phyloP scores from a whole-genome alignment of 2,797 vertebrate species.

The Bradypodion ventrale region DNA sequence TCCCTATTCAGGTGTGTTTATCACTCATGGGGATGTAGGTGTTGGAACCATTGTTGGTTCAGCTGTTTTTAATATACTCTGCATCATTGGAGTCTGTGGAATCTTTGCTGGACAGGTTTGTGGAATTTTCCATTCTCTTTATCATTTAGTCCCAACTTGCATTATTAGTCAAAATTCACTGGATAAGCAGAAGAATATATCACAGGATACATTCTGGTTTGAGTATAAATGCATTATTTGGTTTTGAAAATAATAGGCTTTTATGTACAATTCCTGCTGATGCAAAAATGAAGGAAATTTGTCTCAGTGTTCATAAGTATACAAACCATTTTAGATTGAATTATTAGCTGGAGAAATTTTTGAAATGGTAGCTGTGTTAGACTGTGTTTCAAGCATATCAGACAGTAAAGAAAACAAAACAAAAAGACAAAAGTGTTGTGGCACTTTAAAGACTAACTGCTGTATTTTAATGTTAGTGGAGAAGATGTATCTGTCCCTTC shows the following conservation, averaged over 20 bases:
- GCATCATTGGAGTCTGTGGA: constrained; percentile 96
- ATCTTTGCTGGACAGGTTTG: constrained; percentile 95
- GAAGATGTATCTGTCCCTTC: too few relatives aligned
- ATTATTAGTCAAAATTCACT: too few relatives aligned
- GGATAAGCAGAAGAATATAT: not conserved
- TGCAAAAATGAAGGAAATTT: not conserved
- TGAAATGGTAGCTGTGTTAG: too few relatives aligned
- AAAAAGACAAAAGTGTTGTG: too few relatives aligned
- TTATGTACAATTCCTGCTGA: not conserved
- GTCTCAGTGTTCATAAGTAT: not conserved
- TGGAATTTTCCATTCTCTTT: constrained; percentile 22
- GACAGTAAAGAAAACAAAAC: too few relatives aligned
- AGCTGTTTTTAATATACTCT: constrained; percentile 97
- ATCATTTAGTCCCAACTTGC: not conserved
- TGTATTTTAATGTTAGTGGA: too few relatives aligned
- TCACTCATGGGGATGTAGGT: constrained; percentile 96
- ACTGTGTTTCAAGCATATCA: too few relatives aligned
- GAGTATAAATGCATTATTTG: not conserved
- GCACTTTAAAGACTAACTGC: too few relatives aligned
- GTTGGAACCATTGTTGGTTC: constrained; percentile 98
- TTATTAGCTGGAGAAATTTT: not conserved
- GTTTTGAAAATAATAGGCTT: not conserved
- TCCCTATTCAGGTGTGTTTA: constrained; percentile 88
- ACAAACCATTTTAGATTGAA: not conserved
- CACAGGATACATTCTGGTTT: not conserved